phyloP scores from a whole-genome alignment of 92 coral and sea anemone genomes.

The Porites cylindrica region DNA sequence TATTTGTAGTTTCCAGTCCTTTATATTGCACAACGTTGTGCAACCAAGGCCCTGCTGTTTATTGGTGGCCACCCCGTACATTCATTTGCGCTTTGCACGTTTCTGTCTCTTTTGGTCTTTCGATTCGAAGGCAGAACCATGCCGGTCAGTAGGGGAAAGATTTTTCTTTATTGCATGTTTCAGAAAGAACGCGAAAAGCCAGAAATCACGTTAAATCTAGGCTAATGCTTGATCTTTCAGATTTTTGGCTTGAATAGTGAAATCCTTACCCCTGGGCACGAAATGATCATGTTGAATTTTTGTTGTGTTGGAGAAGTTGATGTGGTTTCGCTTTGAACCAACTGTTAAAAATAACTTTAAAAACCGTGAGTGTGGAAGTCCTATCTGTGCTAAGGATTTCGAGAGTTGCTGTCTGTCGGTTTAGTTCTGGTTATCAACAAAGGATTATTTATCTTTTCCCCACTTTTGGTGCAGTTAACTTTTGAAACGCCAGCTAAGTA shows the following conservation, averaged over 20 bases:
- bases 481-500: too few species aligned
- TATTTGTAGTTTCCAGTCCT: constrained; percentile 39
- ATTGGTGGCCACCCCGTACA: constrained; percentile 85
- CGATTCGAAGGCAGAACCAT: constrained; percentile 82
- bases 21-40: constrained; percentile 59
- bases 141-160: constrained; percentile 82
- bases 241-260: not conserved
- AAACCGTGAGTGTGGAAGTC: not conserved
- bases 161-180: not conserved
- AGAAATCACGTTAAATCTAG: not conserved
- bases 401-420: too few species aligned
- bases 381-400: too few species aligned
- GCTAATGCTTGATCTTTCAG: not conserved
- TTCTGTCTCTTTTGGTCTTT: constrained; percentile 90
- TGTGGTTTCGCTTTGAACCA: constrained; percentile 21
- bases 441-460: too few species aligned
- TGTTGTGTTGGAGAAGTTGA: not conserved
- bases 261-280: not conserved
- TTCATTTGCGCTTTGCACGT: constrained; percentile 75
- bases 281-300: not conserved
- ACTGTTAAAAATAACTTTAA: too few species aligned
- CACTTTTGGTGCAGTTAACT: too few species aligned
- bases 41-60: constrained; percentile 69
- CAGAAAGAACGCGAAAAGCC: not conserved
- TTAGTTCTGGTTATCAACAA: too few species aligned